Conservation (phyloP, 2,113 vertebrate genomes). For the Lamprotornis superbus region DNA sequence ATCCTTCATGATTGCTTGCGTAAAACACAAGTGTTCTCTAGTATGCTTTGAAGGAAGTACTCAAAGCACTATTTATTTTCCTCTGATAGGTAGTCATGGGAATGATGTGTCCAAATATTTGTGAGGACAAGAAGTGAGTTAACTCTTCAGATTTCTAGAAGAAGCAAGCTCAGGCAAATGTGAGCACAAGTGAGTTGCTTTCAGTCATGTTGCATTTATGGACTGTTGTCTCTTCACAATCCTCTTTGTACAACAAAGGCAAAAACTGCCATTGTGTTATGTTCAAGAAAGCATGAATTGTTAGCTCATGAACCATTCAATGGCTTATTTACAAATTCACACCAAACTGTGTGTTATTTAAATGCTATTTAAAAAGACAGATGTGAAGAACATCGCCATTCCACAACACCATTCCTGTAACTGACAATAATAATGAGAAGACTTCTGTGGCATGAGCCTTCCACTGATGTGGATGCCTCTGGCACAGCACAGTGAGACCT, state of each 20-base stretch:
- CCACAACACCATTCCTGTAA: not conserved
- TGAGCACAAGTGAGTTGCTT: not conserved
- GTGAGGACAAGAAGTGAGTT: not conserved
- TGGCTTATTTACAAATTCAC: not conserved
- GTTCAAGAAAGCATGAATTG: not conserved
- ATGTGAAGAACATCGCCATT: not conserved
- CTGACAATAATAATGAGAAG: not conserved
- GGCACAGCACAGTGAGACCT: not conserved
- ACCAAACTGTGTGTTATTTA: not conserved
- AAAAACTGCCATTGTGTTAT: not conserved
- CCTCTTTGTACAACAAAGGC: not conserved
- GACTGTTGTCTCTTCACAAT: not conserved
- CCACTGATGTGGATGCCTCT: not conserved
- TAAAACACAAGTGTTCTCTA: not conserved
- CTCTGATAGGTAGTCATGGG: fast-evolving
- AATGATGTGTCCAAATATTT: not conserved
- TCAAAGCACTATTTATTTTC: not conserved
- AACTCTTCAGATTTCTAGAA: not conserved
- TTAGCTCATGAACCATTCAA: not conserved
- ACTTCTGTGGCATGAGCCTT: not conserved
- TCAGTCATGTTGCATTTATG: not conserved
- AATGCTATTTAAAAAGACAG: not conserved
- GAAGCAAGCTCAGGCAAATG: not conserved
- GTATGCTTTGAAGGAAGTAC: not conserved
- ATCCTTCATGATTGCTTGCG: not conserved